A percentile compares a stretch with the other conserved stretches of the same genome.
phyloP scores from a whole-genome alignment of 1,140 invertebrate genomes.

The Macrotrachela quadricornifera region DNA sequence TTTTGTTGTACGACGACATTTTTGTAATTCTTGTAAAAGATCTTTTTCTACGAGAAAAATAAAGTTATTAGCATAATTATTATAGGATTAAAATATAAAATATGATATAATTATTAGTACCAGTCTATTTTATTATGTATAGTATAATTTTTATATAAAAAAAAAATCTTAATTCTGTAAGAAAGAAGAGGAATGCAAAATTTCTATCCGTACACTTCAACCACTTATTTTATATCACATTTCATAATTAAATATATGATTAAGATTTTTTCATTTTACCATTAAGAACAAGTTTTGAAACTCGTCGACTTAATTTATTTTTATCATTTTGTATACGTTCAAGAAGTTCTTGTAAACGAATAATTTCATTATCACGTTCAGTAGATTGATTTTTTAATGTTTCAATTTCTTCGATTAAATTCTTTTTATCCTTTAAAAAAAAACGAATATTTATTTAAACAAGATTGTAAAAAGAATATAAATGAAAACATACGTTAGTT shows the following conservation, averaged over 20 bases:
- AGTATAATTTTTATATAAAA: too few relatives aligned
- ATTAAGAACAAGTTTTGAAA: conserved; percentile 23
- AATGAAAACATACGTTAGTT: not conserved
- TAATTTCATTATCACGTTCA: conserved; percentile 11
- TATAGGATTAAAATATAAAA: not conserved
- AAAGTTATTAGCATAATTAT: not conserved
- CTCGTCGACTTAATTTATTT: conserved; percentile 18
- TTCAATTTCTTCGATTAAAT: conserved; percentile 15
- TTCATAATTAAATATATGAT: too few relatives aligned
- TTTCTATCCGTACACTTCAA: too few relatives aligned
- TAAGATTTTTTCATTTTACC: too few relatives aligned
- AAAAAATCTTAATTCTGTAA: too few relatives aligned
- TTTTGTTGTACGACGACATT: conserved; percentile 21
- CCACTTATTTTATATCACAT: too few relatives aligned
- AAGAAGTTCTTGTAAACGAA: conserved; percentile 20
- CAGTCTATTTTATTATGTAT: too few relatives aligned
- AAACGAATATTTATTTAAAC: not conserved
- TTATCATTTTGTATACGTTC: conserved; percentile 26
- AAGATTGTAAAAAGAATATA: too few relatives aligned
- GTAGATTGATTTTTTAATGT: conserved; percentile 13
- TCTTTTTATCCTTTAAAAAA: conserved; percentile 16
- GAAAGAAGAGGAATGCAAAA: too few relatives aligned
- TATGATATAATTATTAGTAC: too few relatives aligned
- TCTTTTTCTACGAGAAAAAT: conserved; percentile 22
- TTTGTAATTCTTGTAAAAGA: conserved; percentile 27